A percentile compares a stretch with the other conserved stretches of the same genome.
These are phyloP conservation scores for Elephantulus edwardii DNA, from an alignment of 2,113 vertebrate genomes.

Conservation along the genomic window DNA sequence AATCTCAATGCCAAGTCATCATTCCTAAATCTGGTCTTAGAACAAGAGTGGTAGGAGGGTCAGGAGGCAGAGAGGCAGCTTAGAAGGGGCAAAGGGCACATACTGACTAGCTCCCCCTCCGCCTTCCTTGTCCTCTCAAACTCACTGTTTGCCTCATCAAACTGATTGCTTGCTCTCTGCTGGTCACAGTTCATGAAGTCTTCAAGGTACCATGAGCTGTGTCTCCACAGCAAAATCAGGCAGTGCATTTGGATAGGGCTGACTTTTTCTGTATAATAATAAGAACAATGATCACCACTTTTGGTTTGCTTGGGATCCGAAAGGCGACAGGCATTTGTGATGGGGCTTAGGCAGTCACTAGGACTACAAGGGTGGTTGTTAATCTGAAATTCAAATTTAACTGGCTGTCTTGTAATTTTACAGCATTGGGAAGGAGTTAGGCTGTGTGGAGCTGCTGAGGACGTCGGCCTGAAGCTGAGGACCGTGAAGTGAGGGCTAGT, in stretches of 20 bases:
- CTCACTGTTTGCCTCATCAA: not conserved
- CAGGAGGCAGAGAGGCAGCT: not conserved
- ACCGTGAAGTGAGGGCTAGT: accelerated
- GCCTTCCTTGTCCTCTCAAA: not conserved
- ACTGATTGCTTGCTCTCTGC: not conserved
- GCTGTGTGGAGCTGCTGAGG: not conserved
- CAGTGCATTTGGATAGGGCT: accelerated
- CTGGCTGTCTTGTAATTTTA: not conserved
- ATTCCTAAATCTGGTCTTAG: not conserved
- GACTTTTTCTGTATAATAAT: not conserved
- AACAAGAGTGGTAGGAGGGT: not conserved
- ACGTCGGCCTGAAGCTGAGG: accelerated
- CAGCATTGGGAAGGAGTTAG: not conserved
- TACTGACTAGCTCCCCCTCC: not conserved
- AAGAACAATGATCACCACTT: no score
- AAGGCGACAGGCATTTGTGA: not conserved
- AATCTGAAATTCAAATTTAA: not conserved
- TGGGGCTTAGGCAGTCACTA: accelerated
- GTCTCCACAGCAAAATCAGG: not conserved
- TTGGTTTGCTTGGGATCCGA: not conserved
- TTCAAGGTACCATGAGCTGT: not conserved
- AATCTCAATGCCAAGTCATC: accelerated
- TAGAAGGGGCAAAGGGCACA: no score
- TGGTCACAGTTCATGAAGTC: not conserved
- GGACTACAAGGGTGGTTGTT: not conserved